Evolutionary conservation across 1,140 invertebrate genomes (phyloP).

Genomic region (Conus betulinus): DNA sequence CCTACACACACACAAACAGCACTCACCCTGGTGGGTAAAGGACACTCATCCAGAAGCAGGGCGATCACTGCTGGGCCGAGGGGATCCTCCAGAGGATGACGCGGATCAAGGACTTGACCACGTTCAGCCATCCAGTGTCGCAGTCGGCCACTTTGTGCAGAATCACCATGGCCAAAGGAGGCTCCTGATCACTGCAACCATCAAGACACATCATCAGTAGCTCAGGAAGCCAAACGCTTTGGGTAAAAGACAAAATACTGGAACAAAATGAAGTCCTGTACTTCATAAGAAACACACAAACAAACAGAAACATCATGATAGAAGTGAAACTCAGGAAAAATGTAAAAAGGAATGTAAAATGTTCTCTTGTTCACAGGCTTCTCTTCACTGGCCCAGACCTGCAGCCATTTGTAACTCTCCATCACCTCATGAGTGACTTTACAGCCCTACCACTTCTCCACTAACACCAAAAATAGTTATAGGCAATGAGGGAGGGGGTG

Average conservation of each 20-base stretch:
- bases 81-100: constrained; percentile 90
- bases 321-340: no score
- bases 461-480: no score
- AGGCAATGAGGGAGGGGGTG: no score
- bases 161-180: constrained; percentile 87
- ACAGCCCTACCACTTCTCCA: no score
- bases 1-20: not conserved
- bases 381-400: no score
- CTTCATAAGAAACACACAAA: no score
- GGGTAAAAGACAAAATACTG: not conserved
- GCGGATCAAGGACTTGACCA: constrained; percentile 91
- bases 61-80: constrained; percentile 94
- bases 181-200: constrained; percentile 86
- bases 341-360: no score
- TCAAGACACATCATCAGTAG: not conserved
- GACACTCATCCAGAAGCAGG: constrained; percentile 92
- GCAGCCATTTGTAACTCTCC: no score
- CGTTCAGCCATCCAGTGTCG: constrained; percentile 93
- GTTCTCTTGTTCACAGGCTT: no score
- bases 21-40: constrained; percentile 88
- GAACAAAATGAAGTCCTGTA: no score
- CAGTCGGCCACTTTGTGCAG: constrained; percentile 91
- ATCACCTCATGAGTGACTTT: no score
- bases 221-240: not conserved
- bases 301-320: no score